A percentile compares a stretch with the other conserved stretches of the same genome.
Conservation (phyloP, 1,140 invertebrate genomes). For the Aporrectodea caliginosa region DNA sequence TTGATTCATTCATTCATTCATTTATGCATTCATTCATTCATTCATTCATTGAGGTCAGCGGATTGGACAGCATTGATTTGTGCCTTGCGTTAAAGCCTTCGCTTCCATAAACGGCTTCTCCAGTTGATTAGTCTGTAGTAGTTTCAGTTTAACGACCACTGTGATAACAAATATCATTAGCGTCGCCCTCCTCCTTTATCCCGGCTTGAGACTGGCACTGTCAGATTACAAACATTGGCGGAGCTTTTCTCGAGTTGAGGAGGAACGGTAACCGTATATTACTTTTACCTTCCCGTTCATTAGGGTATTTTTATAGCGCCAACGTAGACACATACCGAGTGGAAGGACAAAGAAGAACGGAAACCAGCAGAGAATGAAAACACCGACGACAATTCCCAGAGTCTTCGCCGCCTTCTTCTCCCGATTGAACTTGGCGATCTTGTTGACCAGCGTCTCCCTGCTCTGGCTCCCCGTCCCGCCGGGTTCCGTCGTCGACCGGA, state of each 20-base stretch:
- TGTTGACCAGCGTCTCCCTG: constrained; percentile 43
- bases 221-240: not conserved
- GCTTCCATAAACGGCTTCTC: too few species aligned
- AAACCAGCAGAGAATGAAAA: constrained; percentile 39
- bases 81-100: too few species aligned
- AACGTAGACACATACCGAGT: not conserved
- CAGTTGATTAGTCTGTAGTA: too few species aligned
- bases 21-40: too few species aligned
- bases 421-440: constrained; percentile 54
- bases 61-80: too few species aligned
- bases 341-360: constrained; percentile 35
- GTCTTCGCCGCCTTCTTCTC: constrained; percentile 59
- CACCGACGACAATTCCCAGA: constrained; percentile 41
- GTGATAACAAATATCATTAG: not conserved
- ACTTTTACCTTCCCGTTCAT: too few species aligned
- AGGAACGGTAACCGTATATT: not conserved
- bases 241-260: not conserved
- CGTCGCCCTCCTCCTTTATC: too few species aligned
- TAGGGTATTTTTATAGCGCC: too few species aligned
- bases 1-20: too few species aligned
- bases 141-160: not conserved
- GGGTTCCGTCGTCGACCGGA: not conserved
- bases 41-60: too few species aligned
- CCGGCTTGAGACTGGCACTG: not conserved
- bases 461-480: constrained; percentile 13